Conservation (phyloP, 1,140 invertebrate genomes). For the Lepidurus packardi region DNA sequence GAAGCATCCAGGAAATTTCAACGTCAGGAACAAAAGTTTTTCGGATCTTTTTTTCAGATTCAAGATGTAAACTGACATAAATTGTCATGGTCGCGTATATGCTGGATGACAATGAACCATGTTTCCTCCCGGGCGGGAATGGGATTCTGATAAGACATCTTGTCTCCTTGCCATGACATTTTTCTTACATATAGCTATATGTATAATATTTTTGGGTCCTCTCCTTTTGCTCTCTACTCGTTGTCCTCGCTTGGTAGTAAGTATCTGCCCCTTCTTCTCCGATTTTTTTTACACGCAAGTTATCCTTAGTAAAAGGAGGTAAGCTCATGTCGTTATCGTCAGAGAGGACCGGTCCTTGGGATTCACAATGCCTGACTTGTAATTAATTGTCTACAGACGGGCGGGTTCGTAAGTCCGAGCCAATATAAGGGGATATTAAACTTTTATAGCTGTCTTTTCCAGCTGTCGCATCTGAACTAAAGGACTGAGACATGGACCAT, state of each 20-base stretch:
- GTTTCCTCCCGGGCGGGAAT: background rate
- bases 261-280: background rate
- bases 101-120: background rate
- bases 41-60: background rate
- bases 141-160: conserved; percentile 19
- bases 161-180: background rate
- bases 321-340: background rate
- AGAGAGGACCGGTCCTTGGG: background rate
- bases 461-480: conserved; percentile 17
- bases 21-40: too few relatives aligned
- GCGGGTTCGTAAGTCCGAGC: background rate
- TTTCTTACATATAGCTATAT: background rate
- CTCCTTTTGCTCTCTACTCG: background rate
- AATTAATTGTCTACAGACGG: conserved; percentile 19
- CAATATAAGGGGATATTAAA: conserved; percentile 22
- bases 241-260: too few relatives aligned
- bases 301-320: background rate
- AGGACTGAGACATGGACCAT: conserved; percentile 1
- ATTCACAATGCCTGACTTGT: conserved; percentile 19
- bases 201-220: background rate
- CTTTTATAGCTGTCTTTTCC: conserved; percentile 16
- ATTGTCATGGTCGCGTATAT: background rate
- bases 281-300: background rate
- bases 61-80: background rate
- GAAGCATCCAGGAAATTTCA: too few relatives aligned